Evolutionary conservation across 2,888 invertebrate species (phyloP), one percentile per base, ranked within the genome.

Genomic region (Watsonalla cultraria): DNA sequence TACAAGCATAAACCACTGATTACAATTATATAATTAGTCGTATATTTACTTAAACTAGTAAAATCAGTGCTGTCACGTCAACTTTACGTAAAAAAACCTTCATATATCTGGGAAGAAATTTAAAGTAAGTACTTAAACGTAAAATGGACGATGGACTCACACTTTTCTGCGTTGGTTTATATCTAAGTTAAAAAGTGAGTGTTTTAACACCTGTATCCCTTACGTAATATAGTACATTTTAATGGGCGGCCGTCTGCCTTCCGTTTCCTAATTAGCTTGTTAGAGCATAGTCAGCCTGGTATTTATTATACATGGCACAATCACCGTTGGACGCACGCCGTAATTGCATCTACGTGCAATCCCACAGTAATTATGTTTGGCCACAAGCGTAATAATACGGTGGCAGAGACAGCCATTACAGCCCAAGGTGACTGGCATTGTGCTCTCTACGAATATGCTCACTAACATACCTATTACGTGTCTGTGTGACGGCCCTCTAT

Each of bases 331-430:
- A 74, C 72, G 68, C 69, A 62, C 64, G 57, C 60, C 56, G 64
- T 82, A 84, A 86, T 85, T 81, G 81, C 80, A 80, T 82, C 73
- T 82, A 76, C 79, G 74, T 83, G 81, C 84, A 86, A 83, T 84
- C 76, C 77, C 71, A 74, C 72, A 72, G 77, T 82, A 82, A 86
- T 86, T 85, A 86, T 80, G 73, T 78, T 75, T 76, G 70, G 70
- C 76, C 79, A 76, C 82, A 78, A 81, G 73, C 76, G 75, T 78
- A 80, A 84, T 82, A 80, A 79, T 73, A 74, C 65, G 69, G 67
- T 70, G 70, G 68, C 70, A 66, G 70, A 67, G 65, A 64, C 59
- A 59, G 68, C 74, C 66, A 76, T 80, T 80, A 80, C 67, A 59
- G 46, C 58, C 66, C 78, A 80, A 84, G 80, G 78, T 75, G 76